Evolutionary conservation across 2,888 invertebrate species (phyloP), one percentile per base, ranked within the genome.

Genomic region (Leptarthrus brevirostris): DNA sequence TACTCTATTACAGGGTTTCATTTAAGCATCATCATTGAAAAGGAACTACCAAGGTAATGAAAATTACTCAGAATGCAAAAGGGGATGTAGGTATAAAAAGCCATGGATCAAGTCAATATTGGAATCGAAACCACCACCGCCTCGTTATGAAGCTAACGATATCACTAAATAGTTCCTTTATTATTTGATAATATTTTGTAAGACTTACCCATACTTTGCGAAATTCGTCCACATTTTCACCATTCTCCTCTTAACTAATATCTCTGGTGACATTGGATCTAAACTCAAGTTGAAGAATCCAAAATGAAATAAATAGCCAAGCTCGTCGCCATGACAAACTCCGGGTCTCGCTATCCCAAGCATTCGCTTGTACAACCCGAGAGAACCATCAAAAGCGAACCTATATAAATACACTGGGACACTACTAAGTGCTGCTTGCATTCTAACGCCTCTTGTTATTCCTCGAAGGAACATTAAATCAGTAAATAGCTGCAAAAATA

Each of bases 211-310:
- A 76, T 87, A 89, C 83, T 89, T 89, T 34, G 89, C 89, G 77
- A 90, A 90, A 81, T 90, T 89, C 24, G 90, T 88, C 90, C 90
- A 90, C 87, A 90, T 86, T 78, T 88, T 88, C 0, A 89, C 86
- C 89, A 90, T 89, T 36, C 87, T 86, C 75, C 86, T 86, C 52
- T 89, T 89, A 1, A 89, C 89, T 40, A 86, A 86, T 4, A 88
- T 84, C 78, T 89, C 89, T 12, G 87, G 84, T 0, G 89, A 89
- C 70, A 86, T 86, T 14, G 89, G 88, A 77, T 89, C 89, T 20
- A 89, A 81, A 77, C 88, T 86, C 77, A 89, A 86, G 82, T 89
- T 89, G 12, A 89, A 85, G 77, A 89, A 86, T 1, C 89, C 89
- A 83, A 89, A 89, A 81, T 89, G 89, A 79, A 90, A 90, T 20